Conservation (phyloP, 1,140 invertebrate species). For the Hetaerina americana region DNA sequence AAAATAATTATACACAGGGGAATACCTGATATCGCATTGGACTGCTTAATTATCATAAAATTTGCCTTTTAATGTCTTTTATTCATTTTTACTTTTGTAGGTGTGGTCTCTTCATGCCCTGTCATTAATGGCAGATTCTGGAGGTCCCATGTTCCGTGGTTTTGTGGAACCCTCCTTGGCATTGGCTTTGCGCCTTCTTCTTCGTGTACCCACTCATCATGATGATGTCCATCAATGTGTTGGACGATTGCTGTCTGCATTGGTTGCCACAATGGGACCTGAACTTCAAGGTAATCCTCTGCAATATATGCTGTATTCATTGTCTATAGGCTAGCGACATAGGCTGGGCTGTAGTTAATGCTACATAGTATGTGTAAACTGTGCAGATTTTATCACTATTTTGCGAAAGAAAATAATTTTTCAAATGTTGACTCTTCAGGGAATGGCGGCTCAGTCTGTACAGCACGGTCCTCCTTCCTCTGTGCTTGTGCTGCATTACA, state of each 20-base stretch:
- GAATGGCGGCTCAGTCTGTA: constrained; percentile 52
- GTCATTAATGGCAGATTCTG: constrained; percentile 90
- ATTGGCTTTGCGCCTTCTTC: constrained; percentile 73
- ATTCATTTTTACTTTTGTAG: constrained; percentile 31
- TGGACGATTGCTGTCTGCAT: constrained; percentile 80
- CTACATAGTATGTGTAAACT: no score
- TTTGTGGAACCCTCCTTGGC: constrained; percentile 92
- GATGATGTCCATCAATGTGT: constrained; percentile 92
- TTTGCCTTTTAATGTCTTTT: background rate
- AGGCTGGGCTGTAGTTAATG: background rate
- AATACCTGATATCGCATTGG: constrained; percentile 5
- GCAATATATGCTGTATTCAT: background rate
- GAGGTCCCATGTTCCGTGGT: constrained; percentile 93
- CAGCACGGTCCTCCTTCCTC: constrained; percentile 63
- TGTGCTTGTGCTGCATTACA: constrained; percentile 88
- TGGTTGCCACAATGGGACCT: constrained; percentile 95
- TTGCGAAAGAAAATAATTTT: background rate
- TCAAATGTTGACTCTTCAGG: constrained; percentile 25
- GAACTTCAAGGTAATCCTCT: constrained; percentile 69
- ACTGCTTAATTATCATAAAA: background rate
- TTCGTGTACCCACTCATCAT: constrained; percentile 76
- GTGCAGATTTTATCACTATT: no score
- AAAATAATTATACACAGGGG: no score
- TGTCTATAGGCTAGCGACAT: background rate
- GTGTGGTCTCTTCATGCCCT: constrained; percentile 94